Evolutionary conservation across 2,797 vertebrate species (phyloP).

Genomic region (Eleutherodactylus coqui): DNA sequence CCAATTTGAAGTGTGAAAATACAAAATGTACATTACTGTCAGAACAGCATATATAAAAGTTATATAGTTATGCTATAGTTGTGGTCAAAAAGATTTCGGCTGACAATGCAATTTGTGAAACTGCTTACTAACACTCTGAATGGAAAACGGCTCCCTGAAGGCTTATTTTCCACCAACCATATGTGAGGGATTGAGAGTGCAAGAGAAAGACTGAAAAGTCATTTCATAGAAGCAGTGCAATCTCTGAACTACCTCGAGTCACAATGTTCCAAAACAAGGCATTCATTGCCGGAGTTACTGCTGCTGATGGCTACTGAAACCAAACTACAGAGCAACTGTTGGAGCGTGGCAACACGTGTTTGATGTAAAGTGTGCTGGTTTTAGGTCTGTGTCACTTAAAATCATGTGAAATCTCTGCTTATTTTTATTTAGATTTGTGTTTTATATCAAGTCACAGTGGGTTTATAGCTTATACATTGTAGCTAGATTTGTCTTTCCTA

Average conservation of each 20-base stretch:
- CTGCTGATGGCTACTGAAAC: too few relatives aligned
- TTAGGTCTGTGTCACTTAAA: too few relatives aligned
- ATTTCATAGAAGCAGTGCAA: background rate
- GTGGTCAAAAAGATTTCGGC: constrained; percentile 1
- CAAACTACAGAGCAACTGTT: too few relatives aligned
- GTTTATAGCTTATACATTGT: too few relatives aligned
- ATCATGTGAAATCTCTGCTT: too few relatives aligned
- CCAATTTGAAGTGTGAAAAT: background rate
- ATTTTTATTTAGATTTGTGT: too few relatives aligned
- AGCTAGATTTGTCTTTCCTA: too few relatives aligned
- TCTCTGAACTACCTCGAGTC: background rate
- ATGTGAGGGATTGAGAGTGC: background rate
- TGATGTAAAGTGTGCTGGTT: too few relatives aligned
- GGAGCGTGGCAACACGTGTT: too few relatives aligned
- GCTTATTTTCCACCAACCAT: constrained; percentile 1
- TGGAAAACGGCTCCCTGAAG: background rate
- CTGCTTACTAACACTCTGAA: constrained; percentile 15
- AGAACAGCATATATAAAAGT: background rate
- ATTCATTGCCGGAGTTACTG: background rate
- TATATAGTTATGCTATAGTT: background rate
- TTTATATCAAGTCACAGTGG: too few relatives aligned
- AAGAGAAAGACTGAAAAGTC: background rate
- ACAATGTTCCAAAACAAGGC: background rate
- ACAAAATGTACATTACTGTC: background rate
- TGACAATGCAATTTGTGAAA: background rate